Evolutionary conservation across 2,888 invertebrate species (phyloP).

Genomic region (Pseudeuparius sepicola): DNA sequence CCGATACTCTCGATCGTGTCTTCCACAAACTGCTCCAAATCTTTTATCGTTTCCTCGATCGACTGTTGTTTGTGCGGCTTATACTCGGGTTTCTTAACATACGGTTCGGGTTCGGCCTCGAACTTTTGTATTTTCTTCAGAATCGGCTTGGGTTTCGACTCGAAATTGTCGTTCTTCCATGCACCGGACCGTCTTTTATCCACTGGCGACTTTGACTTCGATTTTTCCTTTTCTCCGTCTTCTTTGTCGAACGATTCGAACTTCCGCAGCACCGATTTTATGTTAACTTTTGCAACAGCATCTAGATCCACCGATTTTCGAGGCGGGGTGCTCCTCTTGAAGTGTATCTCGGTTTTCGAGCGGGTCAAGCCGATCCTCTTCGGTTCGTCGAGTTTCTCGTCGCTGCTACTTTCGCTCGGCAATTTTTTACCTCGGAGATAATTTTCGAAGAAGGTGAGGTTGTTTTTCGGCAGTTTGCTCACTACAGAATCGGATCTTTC

Average conservation of each 20-base stretch:
- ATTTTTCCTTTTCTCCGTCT: slow-evolving; percentile 13
- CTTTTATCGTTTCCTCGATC: slow-evolving; percentile 24
- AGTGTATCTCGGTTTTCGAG: slow-evolving; percentile 36
- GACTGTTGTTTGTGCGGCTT: slow-evolving; percentile 14
- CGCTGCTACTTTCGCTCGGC: slow-evolving; percentile 22
- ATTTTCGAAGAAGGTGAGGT: slow-evolving; percentile 36
- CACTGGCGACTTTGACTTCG: slow-evolving; percentile 13
- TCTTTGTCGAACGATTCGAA: slow-evolving; percentile 32
- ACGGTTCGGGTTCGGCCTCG: slow-evolving; percentile 19
- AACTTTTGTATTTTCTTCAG: slow-evolving; percentile 24
- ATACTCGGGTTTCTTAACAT: slow-evolving; percentile 13
- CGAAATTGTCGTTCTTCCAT: slow-evolving; percentile 8
- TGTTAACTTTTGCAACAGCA: slow-evolving; percentile 35
- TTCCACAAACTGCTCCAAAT: slow-evolving; percentile 29
- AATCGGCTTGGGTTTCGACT: slow-evolving; percentile 20
- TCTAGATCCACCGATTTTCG: slow-evolving; percentile 37
- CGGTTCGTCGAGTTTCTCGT: slow-evolving; percentile 17
- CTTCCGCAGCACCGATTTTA: slow-evolving; percentile 36
- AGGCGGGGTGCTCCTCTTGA: slow-evolving; percentile 24
- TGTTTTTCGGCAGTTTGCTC: slow-evolving; percentile 36
- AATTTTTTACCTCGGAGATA: slow-evolving; percentile 32
- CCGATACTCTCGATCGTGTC: slow-evolving; percentile 24
- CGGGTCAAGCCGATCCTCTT: slow-evolving; percentile 28
- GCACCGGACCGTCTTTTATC: slow-evolving; percentile 16
- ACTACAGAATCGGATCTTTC: slow-evolving; percentile 31